Evolutionary conservation across 2,113 vertebrate species (phyloP), one percentile per base, ranked within the genome.

Genomic region (Centropus unirufus): DNA sequence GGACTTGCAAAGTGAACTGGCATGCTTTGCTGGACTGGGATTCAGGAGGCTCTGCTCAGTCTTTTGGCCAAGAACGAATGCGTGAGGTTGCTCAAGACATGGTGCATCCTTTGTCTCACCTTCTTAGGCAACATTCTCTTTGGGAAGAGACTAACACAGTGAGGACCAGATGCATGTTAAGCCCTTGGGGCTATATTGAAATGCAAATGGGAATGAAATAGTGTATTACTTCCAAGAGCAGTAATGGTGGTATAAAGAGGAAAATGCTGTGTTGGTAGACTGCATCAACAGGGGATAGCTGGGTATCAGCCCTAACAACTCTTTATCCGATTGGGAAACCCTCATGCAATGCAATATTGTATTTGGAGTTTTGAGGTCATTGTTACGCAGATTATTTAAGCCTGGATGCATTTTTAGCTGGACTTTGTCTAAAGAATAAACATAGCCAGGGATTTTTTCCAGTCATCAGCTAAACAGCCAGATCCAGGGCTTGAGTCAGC

Each of bases 341-440:
- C 89, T 86, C 86, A 62, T 89, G 83, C 81, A 52, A 27, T 93
- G 90, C 73, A 93, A 36, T 94, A 67, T 73, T 93, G 91, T 91
- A 27, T 95, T 92, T 87, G 90, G 92, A 96, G 67, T 95, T 97
- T 90, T 79, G 89, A 97, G 95, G 95, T 96, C 96, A 94, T 95
- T 93, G 95, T 97, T 97, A 87, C 94, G 70, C 84, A 87, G 92
- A 96, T 97, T 97, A 89, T 96, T 96, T 86, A 96, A 97, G 97
- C 94, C 92, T 91, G 91, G 69, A 94, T 96, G 93, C 94, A 84
- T 96, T 96, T 97, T 96, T 94, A 97, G 89, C 96, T 96, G 97
- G 97, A 97, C 96, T 96, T 97, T 97, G 92, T 96, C 97, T 96
- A 93, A 95, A 96, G 94, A 95, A 97, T 97, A 97, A 97, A 97